Evolutionary conservation across 2,888 invertebrate genomes (phyloP).

Genomic region (Macropis europaea): DNA sequence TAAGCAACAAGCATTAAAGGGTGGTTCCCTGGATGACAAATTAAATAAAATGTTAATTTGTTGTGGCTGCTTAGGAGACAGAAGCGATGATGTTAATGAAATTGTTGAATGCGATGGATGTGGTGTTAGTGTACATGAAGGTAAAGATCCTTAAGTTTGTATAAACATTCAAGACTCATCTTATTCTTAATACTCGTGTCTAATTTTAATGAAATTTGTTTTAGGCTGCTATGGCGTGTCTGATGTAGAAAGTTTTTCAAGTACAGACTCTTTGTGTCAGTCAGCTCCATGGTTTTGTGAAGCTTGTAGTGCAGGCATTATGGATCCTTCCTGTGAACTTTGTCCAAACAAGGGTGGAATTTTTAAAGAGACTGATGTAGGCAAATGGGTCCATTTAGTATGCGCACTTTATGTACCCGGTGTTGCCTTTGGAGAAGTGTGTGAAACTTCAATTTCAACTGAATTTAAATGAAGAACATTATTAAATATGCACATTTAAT

Average conservation of each 20-base stretch:
- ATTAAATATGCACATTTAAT: conserved; percentile 7
- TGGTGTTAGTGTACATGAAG: conserved; percentile 98
- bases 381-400: conserved; percentile 98
- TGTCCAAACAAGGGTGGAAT: conserved; percentile 96
- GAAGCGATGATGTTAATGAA: conserved; percentile 96
- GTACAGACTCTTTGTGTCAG: conserved; percentile 95
- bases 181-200: background rate
- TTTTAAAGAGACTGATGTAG: conserved; percentile 98
- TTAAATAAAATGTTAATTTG: conserved; percentile 90
- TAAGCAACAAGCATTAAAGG: conserved; percentile 79
- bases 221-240: conserved; percentile 96
- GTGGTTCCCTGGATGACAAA: conserved; percentile 78
- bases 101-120: conserved; percentile 98
- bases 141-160: conserved; percentile 76
- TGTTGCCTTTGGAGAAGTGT: conserved; percentile 96
- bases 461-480: background rate
- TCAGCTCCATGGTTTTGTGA: conserved; percentile 99
- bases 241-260: conserved; percentile 94
- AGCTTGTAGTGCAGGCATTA: conserved; percentile 95
- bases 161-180: background rate
- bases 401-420: conserved; percentile 99
- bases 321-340: conserved; percentile 94
- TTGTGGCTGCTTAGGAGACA: conserved; percentile 95
- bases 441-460: conserved; percentile 7
- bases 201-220: conserved; percentile 13